Percentiles rank a stretch among this genome's conserved stretches.
These are phyloP conservation scores for Pogonophryne albipinna DNA, from an alignment of 2,797 vertebrate species.

Conservation along the genomic window DNA sequence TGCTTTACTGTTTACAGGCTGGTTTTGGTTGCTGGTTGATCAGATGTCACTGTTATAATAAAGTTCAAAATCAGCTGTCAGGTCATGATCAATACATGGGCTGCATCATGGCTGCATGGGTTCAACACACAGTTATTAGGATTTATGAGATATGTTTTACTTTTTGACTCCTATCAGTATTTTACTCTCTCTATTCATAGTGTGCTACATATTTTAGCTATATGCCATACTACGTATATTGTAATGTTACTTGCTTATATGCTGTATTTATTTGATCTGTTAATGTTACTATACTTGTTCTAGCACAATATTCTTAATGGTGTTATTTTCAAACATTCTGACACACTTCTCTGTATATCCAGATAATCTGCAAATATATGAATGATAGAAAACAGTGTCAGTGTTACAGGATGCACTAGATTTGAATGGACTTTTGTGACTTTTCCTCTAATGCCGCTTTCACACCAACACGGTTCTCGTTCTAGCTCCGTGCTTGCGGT, in stretches of 20 bases:
- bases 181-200: too few relatives aligned
- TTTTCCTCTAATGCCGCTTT: too few relatives aligned
- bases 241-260: neutral
- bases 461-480: too few relatives aligned
- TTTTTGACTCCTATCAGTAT: too few relatives aligned
- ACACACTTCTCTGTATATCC: neutral
- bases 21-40: neutral
- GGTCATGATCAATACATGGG: neutral
- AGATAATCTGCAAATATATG: neutral
- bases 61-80: conserved; percentile 1
- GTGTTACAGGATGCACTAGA: neutral
- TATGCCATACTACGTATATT: neutral
- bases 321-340: too few relatives aligned
- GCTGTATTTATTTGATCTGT: neutral
- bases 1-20: neutral
- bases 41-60: neutral
- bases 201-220: neutral
- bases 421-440: too few relatives aligned
- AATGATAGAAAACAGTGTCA: neutral
- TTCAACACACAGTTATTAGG: neutral
- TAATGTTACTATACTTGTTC: neutral
- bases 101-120: neutral
- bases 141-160: neutral
- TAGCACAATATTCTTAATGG: neutral
- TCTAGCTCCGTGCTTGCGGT: too few relatives aligned